Base-by-base conservation (phyloP, 2,888 invertebrate genomes). In the Tupiocoris notatus region DNA sequence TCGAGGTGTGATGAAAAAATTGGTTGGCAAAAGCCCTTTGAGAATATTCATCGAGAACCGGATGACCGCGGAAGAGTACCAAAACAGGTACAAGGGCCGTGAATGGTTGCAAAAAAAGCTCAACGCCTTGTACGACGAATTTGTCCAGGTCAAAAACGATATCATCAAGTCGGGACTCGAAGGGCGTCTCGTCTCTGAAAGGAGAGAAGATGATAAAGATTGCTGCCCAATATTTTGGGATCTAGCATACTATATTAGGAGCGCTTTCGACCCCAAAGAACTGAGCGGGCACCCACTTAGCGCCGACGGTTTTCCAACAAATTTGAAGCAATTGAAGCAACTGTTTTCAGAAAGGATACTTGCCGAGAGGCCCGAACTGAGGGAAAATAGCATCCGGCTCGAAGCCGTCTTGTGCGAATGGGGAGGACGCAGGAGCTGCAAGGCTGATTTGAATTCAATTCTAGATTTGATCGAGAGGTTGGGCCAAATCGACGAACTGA, bases 171-270 rank as follows among this genome's bases (percentile, higher is more conserved):
- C 25, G 7, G 73, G 73, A 20, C 18, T 73, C 0, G 62, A 62
- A 1, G 73, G 73, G 18, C 39, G 73, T 0, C 56, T 25, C 18
- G 12, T 39, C 1, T 9, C 62, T n/a, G 73, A 73, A 0, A 73
- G 73, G 12, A 17, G 21, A 12, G 63, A 62, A 2, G 0, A 62
- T 1, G 22, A 54, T 2, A 18, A 56, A 1, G 39, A 24, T 12
- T 67, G 67, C 12, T 73, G 73, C 54, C 73, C 73, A 1, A 62
- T 73, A 21, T 73, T 73, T 54, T 73, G 73, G 73, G 39, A 24
- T 16, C 20, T 73, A 12, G 73, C 62, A 18, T 21, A 63, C n/a
- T 62, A 73, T 21, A 2, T 73, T 39, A n/a, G 54, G 18, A 17
- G n/a, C 1, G 20, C 62, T 12, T 18, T 61, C 2, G 62, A 63